Conservation (phyloP, 2,113 vertebrate genomes). For the Motacilla tschutschensis region DNA sequence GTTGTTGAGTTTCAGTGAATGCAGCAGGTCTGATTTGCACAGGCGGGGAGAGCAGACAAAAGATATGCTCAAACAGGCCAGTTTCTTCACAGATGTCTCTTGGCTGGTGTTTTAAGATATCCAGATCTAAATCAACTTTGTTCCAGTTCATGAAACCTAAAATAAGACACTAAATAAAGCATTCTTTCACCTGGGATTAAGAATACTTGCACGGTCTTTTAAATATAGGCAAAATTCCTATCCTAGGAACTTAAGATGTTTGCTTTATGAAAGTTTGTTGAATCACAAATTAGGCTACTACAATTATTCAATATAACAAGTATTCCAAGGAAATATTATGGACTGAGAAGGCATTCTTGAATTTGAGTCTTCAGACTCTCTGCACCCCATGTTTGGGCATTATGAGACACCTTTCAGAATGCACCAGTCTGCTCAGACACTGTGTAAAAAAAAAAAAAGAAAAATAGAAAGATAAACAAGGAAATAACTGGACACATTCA, state of each 20-base stretch:
- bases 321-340: neutral
- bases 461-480: neutral
- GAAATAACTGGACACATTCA: neutral
- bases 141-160: neutral
- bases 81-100: neutral
- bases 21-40: neutral
- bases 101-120: neutral
- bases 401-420: neutral
- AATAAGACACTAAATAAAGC: neutral
- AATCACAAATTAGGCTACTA: neutral
- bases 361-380: neutral
- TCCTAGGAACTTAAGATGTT: neutral
- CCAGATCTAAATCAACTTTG: neutral
- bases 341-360: neutral
- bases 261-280: neutral
- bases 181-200: neutral
- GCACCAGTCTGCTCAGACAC: neutral
- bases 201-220: neutral
- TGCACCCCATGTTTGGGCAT: rapidly evolving
- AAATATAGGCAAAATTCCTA: neutral
- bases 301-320: neutral
- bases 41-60: neutral
- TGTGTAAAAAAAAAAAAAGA: neutral
- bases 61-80: neutral
- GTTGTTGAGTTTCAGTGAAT: neutral